These are phyloP conservation scores for Zalophus californianus DNA, from an alignment of 2,797 vertebrate genomes.

Conservation along the genomic window DNA sequence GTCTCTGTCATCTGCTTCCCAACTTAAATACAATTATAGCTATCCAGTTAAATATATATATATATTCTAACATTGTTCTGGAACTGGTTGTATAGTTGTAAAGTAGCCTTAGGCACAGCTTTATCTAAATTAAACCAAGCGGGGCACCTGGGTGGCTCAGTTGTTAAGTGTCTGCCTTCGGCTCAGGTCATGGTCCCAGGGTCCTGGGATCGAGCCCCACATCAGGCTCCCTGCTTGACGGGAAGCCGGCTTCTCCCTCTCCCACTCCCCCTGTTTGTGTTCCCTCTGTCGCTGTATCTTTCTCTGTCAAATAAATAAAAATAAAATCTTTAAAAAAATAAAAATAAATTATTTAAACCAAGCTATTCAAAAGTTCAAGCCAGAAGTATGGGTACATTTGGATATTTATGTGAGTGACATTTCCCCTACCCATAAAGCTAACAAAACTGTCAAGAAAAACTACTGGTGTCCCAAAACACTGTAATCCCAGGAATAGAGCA, in stretches of 20 bases:
- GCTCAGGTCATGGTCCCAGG: too few species aligned
- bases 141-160: too few species aligned
- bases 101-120: neutral
- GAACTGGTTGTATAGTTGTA: neutral
- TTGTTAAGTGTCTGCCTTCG: too few species aligned
- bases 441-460: slow-evolving; percentile 16
- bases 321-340: too few species aligned
- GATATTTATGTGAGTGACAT: neutral
- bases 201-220: too few species aligned
- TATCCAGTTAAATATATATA: neutral
- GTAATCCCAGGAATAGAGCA: neutral
- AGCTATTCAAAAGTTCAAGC: neutral
- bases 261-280: too few species aligned
- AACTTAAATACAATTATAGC: neutral
- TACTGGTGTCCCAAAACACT: neutral
- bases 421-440: neutral
- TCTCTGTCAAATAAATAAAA: too few species aligned
- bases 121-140: neutral
- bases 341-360: neutral
- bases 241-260: too few species aligned
- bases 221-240: too few species aligned
- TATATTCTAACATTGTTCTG: neutral
- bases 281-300: too few species aligned
- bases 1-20: neutral
- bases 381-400: neutral